Evolutionary conservation across 30 jellyfish, hydroid and myxozoan genomes (phyloP).

Genomic region (Mastigias papua): DNA sequence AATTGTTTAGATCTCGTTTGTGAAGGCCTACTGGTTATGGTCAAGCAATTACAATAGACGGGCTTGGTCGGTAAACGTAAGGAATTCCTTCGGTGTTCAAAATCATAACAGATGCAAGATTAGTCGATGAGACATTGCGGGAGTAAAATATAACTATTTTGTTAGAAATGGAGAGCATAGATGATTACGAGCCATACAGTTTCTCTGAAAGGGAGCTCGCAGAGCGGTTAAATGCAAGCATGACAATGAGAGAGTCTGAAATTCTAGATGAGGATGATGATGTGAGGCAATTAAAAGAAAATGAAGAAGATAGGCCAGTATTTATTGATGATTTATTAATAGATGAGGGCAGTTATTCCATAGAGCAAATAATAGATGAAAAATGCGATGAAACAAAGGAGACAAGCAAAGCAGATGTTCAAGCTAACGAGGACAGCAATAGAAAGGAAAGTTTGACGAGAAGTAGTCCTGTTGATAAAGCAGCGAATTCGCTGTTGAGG

Average conservation of each 20-base stretch:
- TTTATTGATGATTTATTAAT: constrained; percentile 31
- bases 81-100: not conserved
- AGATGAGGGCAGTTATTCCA: constrained; percentile 32
- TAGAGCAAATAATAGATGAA: not conserved
- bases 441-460: not conserved
- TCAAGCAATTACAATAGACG: constrained; percentile 48
- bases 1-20: constrained; percentile 46
- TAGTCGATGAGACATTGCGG: not conserved
- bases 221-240: constrained; percentile 24
- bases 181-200: constrained; percentile 7
- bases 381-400: constrained; percentile 20
- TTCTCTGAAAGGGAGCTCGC: constrained; percentile 40
- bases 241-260: constrained; percentile 52
- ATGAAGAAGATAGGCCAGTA: constrained; percentile 51
- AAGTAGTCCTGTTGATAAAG: constrained; percentile 13
- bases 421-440: not conserved
- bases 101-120: constrained; percentile 17
- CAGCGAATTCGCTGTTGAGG: constrained; percentile 72
- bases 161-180: constrained; percentile 25
- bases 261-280: constrained; percentile 56
- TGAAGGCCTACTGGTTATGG: constrained; percentile 71
- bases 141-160: not conserved
- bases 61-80: constrained; percentile 38
- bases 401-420: constrained; percentile 26
- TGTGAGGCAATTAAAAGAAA: constrained; percentile 6